Evolutionary conservation across 2,113 vertebrate species (phyloP).

Genomic region (Eudyptes chrysolophus): DNA sequence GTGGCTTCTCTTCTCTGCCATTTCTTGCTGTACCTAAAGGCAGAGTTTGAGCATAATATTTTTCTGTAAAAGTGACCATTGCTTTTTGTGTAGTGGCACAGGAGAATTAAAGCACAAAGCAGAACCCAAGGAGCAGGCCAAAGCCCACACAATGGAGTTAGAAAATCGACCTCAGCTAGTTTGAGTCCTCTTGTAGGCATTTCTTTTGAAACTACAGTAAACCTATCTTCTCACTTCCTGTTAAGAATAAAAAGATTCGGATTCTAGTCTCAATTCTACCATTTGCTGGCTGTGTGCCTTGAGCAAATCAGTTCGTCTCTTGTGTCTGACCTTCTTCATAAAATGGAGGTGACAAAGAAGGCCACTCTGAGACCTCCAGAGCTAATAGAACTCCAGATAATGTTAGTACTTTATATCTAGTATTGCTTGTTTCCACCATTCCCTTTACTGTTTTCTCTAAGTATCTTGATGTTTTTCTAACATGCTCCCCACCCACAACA

Average conservation of each 20-base stretch:
- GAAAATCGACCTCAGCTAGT: neutral
- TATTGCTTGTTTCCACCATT: neutral
- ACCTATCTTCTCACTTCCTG: neutral
- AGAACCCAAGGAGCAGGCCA: neutral
- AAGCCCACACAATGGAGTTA: neutral
- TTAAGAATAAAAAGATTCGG: neutral
- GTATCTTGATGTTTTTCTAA: neutral
- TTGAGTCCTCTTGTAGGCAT: neutral
- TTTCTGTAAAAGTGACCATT: neutral
- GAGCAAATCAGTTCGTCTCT: neutral
- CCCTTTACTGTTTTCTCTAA: neutral
- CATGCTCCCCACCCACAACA: neutral
- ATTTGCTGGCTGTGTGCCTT: neutral
- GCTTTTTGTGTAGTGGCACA: neutral
- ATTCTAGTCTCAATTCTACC: neutral
- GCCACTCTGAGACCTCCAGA: neutral
- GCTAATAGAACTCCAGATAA: neutral
- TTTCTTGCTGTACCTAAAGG: conserved; percentile 5
- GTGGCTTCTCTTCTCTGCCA: neutral
- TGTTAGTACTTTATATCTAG: neutral
- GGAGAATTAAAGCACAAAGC: neutral
- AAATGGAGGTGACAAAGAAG: neutral
- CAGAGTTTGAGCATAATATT: neutral
- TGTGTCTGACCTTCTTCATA: neutral
- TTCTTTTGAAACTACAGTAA: neutral